These are phyloP conservation scores for Macroglossus sobrinus DNA, from an alignment of 2,113 vertebrate genomes.

Conservation along the genomic window DNA sequence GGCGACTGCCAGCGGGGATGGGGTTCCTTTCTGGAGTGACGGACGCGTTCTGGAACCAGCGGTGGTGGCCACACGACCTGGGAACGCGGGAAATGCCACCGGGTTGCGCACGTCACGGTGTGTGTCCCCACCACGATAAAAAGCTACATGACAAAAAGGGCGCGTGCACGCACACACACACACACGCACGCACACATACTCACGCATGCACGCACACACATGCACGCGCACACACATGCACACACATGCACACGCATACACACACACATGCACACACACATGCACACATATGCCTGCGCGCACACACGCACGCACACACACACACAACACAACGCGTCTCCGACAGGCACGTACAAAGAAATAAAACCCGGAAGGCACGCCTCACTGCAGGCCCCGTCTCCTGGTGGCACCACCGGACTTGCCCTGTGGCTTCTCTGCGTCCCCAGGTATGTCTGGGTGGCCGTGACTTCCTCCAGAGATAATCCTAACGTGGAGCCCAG, in stretches of 20 bases:
- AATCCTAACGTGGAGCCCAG: fast-evolving
- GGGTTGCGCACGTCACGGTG: background rate
- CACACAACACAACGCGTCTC: fast-evolving
- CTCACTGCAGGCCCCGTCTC: fast-evolving
- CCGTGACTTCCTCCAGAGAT: background rate
- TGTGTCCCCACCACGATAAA: background rate
- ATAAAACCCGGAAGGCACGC: background rate
- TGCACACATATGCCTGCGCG: too few relatives aligned
- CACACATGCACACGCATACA: too few relatives aligned
- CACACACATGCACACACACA: too few relatives aligned
- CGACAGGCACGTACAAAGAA: background rate
- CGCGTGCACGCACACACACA: too few relatives aligned
- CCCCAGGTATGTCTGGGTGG: background rate
- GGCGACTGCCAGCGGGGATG: background rate
- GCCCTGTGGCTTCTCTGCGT: fast-evolving
- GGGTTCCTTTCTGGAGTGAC: background rate
- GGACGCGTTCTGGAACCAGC: background rate
- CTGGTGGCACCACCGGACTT: fast-evolving
- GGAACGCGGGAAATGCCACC: fast-evolving
- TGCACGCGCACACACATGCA: too few relatives aligned
- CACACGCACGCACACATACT: too few relatives aligned
- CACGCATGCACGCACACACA: too few relatives aligned
- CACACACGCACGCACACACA: fast-evolving
- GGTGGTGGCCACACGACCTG: fast-evolving
- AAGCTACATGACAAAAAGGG: fast-evolving